Evolutionary conservation across 2,888 invertebrate species (phyloP).

Genomic region (Drosophila cyrtoloma): DNA sequence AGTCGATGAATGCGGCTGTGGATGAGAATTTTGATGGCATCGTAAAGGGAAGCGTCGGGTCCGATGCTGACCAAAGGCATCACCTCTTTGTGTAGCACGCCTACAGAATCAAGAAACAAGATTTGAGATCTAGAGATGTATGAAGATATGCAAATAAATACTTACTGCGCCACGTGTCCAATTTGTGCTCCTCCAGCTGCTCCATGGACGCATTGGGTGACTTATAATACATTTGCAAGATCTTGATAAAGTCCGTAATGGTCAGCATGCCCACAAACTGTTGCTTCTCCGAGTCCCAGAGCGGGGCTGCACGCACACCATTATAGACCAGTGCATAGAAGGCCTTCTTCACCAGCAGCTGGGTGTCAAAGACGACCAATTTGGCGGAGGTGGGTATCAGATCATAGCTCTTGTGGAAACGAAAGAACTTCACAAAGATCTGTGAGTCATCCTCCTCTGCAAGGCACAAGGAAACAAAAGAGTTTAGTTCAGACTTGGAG

Average conservation of each 20-base stretch:
- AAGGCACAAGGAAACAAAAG: conserved; percentile 60
- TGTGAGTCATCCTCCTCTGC: conserved; percentile 98
- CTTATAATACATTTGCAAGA: conserved; percentile 98
- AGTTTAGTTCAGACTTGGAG: neutral
- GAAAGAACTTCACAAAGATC: conserved; percentile 99
- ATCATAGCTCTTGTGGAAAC: conserved; percentile 99
- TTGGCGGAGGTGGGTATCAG: conserved; percentile 99
- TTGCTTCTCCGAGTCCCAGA: conserved; percentile 97
- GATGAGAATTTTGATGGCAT: conserved; percentile 96
- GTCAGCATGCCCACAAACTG: conserved; percentile 99
- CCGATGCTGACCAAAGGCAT: conserved; percentile 95
- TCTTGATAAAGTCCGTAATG: conserved; percentile 99
- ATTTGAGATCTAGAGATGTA: neutral
- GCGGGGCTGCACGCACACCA: conserved; percentile 98
- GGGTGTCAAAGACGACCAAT: conserved; percentile 99
- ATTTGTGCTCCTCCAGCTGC: conserved; percentile 97
- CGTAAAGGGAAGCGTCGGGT: conserved; percentile 96
- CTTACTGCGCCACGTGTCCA: conserved; percentile 97
- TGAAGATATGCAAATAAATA: conserved; percentile 30
- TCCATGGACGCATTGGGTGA: conserved; percentile 97
- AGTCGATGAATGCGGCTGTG: conserved; percentile 98
- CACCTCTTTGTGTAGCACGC: conserved; percentile 93
- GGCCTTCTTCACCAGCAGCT: conserved; percentile 98
- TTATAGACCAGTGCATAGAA: conserved; percentile 99
- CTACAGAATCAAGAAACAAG: conserved; percentile 85